Conservation (phyloP, 2,113 vertebrate genomes). For the Eurypyga helias region DNA sequence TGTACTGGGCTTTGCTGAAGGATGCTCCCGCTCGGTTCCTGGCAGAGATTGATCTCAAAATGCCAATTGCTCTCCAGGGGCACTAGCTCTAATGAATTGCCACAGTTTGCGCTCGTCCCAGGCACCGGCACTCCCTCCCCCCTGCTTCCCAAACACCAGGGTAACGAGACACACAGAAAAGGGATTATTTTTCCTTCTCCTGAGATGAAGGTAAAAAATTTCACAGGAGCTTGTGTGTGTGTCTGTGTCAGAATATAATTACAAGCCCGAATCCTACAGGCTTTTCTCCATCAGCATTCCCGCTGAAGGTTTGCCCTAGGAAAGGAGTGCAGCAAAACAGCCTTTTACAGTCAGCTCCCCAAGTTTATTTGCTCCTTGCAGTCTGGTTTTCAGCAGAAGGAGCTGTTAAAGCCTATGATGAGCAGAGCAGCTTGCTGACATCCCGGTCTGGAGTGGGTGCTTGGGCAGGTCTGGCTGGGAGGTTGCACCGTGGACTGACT, state of each 20-base stretch:
- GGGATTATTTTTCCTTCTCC: neutral
- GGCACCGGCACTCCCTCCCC: neutral
- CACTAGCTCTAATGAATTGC: constrained; percentile 36
- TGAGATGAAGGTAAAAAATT: neutral
- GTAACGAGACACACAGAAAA: neutral
- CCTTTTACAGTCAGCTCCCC: neutral
- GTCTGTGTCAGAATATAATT: neutral
- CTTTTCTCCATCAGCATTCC: neutral
- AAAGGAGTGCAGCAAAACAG: neutral
- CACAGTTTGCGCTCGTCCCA: neutral
- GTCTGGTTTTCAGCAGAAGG: neutral
- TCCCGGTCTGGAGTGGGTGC: neutral
- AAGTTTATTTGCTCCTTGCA: neutral
- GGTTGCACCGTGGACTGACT: neutral
- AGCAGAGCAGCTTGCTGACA: neutral
- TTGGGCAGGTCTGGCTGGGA: neutral
- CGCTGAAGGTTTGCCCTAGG: neutral
- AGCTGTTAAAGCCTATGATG: neutral
- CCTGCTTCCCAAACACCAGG: neutral
- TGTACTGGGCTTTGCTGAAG: constrained; percentile 48
- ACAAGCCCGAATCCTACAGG: neutral
- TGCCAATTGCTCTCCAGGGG: constrained; percentile 70
- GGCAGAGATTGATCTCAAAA: constrained; percentile 71
- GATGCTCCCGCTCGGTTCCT: constrained; percentile 46
- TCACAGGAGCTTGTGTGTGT: neutral